Percentiles rank a stretch among this genome's conserved stretches.
phyloP scores from a whole-genome alignment of 1,140 invertebrate species.

The Aphelenchoides besseyi region DNA sequence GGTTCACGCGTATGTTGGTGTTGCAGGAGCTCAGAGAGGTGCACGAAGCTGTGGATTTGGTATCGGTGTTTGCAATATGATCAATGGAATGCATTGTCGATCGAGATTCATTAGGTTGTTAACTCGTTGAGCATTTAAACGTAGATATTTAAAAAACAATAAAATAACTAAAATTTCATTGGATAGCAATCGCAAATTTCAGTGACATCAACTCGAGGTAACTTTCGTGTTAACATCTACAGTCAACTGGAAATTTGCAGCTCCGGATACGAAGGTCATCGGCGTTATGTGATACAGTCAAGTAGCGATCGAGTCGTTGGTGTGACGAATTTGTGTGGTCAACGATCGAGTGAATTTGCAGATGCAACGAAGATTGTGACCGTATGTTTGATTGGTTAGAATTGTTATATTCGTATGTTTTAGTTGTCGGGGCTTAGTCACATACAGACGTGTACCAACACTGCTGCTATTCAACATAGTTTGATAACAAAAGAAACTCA shows the following conservation, averaged over 20 bases:
- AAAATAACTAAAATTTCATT: background rate
- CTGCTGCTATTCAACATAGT: background rate
- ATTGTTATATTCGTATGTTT: too few relatives aligned
- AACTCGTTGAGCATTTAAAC: too few relatives aligned
- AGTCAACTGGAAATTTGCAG: too few relatives aligned
- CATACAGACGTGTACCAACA: background rate
- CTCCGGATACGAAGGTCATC: background rate
- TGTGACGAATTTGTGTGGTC: background rate
- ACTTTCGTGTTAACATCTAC: too few relatives aligned
- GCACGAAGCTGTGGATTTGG: background rate
- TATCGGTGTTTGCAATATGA: background rate
- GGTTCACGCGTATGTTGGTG: conserved; percentile 13
- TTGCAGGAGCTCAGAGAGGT: conserved; percentile 19
- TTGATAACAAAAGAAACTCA: background rate
- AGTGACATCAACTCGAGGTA: conserved; percentile 3
- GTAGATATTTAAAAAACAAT: too few relatives aligned
- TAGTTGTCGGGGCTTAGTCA: background rate
- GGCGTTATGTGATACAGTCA: background rate
- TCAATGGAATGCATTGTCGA: background rate
- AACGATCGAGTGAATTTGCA: background rate
- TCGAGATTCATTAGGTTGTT: too few relatives aligned
- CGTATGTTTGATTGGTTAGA: too few relatives aligned
- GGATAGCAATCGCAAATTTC: background rate
- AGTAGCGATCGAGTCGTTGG: background rate
- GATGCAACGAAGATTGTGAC: background rate